phyloP scores from a whole-genome alignment of 1,140 invertebrate genomes.

The Steinernema khuongi region DNA sequence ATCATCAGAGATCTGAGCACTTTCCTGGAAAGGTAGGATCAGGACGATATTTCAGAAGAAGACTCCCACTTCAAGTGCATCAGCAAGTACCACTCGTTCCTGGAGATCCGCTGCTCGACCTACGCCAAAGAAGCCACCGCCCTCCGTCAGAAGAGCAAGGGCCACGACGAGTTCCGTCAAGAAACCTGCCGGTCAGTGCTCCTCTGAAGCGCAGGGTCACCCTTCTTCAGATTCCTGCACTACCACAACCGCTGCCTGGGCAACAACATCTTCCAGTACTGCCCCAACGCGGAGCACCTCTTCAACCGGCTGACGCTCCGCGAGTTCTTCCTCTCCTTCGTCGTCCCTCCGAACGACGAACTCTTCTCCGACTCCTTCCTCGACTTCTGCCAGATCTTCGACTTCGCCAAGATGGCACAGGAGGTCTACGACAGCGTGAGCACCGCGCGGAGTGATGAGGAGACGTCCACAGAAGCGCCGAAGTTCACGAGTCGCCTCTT shows the following conservation, averaged over 20 bases:
- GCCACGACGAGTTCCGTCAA: constrained; percentile 12
- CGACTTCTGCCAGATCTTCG: constrained; percentile 36
- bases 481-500: constrained; percentile 29
- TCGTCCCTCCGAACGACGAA: constrained; percentile 35
- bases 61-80: constrained; percentile 35
- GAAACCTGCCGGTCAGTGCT: constrained; percentile 24
- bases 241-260: constrained; percentile 38
- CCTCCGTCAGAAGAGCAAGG: constrained; percentile 24
- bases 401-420: constrained; percentile 41
- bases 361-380: constrained; percentile 36
- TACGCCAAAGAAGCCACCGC: constrained; percentile 34
- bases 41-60: constrained; percentile 30
- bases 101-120: constrained; percentile 40
- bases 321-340: constrained; percentile 42
- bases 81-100: constrained; percentile 38
- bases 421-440: constrained; percentile 43
- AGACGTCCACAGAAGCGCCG: constrained; percentile 24
- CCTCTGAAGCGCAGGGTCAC: neutral
- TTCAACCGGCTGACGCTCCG: constrained; percentile 42
- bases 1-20: neutral
- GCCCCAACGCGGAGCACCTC: constrained; percentile 35
- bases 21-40: neutral
- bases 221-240: constrained; percentile 32
- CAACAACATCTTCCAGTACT: constrained; percentile 38
- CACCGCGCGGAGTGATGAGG: constrained; percentile 18